Evolutionary conservation across 2,113 vertebrate species (phyloP).

Genomic region (Promerops cafer): DNA sequence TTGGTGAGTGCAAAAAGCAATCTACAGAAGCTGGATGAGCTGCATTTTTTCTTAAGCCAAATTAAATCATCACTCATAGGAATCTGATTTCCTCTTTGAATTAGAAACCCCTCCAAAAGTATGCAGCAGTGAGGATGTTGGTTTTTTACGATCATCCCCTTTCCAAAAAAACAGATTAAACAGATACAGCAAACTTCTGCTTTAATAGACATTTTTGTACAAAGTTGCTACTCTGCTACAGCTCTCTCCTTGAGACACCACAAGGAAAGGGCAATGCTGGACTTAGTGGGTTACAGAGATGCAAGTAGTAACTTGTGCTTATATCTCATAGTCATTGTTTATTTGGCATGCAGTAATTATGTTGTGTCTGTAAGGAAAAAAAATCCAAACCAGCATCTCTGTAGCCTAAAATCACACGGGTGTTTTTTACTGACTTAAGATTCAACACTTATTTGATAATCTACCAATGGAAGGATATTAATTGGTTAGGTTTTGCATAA

Average conservation of each 20-base stretch:
- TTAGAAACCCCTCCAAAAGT: neutral
- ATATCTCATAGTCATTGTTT: neutral
- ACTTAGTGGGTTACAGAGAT: neutral
- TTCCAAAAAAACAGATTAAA: neutral
- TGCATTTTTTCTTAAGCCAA: neutral
- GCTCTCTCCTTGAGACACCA: neutral
- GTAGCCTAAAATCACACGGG: neutral
- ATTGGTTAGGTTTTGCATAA: neutral
- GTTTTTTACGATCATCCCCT: neutral
- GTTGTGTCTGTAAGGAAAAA: neutral
- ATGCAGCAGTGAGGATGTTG: neutral
- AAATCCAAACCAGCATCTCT: neutral
- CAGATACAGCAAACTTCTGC: neutral
- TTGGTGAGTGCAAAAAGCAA: neutral
- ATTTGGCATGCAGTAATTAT: neutral
- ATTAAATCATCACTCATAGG: neutral
- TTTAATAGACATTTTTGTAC: neutral
- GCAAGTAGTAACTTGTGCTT: rapidly evolving
- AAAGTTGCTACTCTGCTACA: neutral
- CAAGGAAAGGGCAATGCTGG: neutral
- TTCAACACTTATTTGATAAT: neutral
- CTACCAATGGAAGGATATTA: neutral
- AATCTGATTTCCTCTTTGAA: neutral
- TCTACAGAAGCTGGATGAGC: neutral
- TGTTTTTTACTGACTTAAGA: neutral